phyloP scores from a whole-genome alignment of 2,113 vertebrate species.

The Paracanthobrama guichenoti region DNA sequence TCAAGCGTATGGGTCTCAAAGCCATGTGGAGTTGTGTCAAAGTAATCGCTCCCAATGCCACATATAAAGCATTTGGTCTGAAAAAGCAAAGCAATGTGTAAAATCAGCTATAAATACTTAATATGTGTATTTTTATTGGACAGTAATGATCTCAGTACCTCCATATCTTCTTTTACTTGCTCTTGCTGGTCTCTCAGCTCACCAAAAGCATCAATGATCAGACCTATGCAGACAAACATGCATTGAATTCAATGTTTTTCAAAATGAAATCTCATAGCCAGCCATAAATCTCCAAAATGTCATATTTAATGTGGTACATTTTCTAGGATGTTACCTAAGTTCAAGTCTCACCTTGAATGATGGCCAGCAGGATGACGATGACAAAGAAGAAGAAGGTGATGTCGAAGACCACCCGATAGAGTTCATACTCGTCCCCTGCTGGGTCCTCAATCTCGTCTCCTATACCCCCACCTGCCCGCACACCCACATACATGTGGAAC shows the following conservation, averaged over 20 bases:
- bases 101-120: not conserved
- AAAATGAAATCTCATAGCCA: not conserved
- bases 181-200: slow-evolving; percentile 59
- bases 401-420: slow-evolving; percentile 91
- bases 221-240: slow-evolving; percentile 35
- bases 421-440: slow-evolving; percentile 89
- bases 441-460: slow-evolving; percentile 94
- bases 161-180: slow-evolving; percentile 59
- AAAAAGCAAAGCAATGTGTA: not conserved
- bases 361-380: slow-evolving; percentile 91
- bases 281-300: not conserved
- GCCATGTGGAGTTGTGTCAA: slow-evolving; percentile 88
- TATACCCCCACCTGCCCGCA: slow-evolving; percentile 90
- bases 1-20: slow-evolving; percentile 92
- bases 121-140: not conserved
- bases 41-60: slow-evolving; percentile 92
- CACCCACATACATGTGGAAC: slow-evolving; percentile 95
- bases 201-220: slow-evolving; percentile 57
- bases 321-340: too few species aligned
- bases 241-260: not conserved
- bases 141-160: slow-evolving; percentile 23
- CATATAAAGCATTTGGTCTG: slow-evolving; percentile 96
- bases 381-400: slow-evolving; percentile 97
- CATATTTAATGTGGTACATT: not conserved
- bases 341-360: slow-evolving; percentile 84